Conservation (phyloP, 1,140 invertebrate genomes). For the Ceratina japonica region DNA sequence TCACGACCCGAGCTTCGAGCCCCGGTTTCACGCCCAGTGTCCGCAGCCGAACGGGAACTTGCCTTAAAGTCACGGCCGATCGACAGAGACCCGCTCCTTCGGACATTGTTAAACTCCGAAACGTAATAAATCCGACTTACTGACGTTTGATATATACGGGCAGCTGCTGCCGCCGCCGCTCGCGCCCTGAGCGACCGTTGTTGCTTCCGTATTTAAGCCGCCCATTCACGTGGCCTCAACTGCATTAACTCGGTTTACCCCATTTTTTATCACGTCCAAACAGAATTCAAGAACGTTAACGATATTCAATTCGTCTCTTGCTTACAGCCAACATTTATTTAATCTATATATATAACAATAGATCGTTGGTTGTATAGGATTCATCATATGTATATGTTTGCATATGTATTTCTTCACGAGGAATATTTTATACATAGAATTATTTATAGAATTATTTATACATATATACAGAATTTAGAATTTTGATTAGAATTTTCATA, state of each 20-base stretch:
- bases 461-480: too few relatives aligned
- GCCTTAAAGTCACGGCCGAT: slow-evolving; percentile 63
- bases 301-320: too few relatives aligned
- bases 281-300: too few relatives aligned
- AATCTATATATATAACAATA: too few relatives aligned
- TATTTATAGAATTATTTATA: too few relatives aligned
- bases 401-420: too few relatives aligned
- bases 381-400: too few relatives aligned
- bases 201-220: slow-evolving; percentile 11
- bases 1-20: slow-evolving; percentile 47
- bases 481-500: too few relatives aligned
- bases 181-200: not conserved
- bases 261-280: not conserved
- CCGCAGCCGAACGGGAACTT: slow-evolving; percentile 52
- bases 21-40: slow-evolving; percentile 11
- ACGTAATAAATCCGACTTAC: slow-evolving; percentile 60
- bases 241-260: not conserved
- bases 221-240: not conserved
- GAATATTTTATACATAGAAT: too few relatives aligned
- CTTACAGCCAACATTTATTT: too few relatives aligned
- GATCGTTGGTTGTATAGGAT: too few relatives aligned
- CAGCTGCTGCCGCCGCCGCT: not conserved
- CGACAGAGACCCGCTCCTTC: slow-evolving; percentile 39
- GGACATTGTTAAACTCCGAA: slow-evolving; percentile 67
- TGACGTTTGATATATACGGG: slow-evolving; percentile 48